phyloP scores from a whole-genome alignment of 1,140 invertebrate species.

The Ylistrum balloti region DNA sequence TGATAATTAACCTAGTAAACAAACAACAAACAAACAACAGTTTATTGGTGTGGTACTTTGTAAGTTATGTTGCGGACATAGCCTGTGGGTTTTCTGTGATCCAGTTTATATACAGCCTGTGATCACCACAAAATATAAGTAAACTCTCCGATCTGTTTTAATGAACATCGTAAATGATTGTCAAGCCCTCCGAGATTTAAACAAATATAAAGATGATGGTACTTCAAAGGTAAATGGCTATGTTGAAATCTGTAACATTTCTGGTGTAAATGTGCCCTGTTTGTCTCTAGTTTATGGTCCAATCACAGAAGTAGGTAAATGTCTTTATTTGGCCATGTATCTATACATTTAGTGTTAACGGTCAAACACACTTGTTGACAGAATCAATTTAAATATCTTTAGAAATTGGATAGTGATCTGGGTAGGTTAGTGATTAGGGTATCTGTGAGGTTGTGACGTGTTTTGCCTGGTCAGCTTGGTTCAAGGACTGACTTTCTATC shows the following conservation, averaged over 20 bases:
- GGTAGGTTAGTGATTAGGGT: not conserved
- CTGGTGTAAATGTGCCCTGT: not conserved
- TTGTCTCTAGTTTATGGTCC: not conserved
- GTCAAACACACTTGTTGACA: not conserved
- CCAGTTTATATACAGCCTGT: not conserved
- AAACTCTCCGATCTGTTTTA: not conserved
- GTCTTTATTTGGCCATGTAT: constrained; percentile 12
- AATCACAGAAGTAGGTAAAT: constrained; percentile 10
- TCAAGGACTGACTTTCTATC: no score
- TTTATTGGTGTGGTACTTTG: no score
- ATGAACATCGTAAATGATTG: constrained; percentile 28
- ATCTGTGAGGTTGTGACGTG: not conserved
- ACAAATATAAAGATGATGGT: constrained; percentile 18
- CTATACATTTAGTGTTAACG: constrained; percentile 23
- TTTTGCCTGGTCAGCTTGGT: not conserved
- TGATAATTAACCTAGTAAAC: no score
- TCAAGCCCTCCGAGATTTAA: not conserved
- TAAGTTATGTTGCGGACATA: not conserved
- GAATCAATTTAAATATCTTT: constrained; percentile 40
- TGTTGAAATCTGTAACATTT: not conserved
- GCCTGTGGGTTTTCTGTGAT: not conserved
- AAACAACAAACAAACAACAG: no score
- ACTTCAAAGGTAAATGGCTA: not conserved
- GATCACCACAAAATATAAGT: not conserved
- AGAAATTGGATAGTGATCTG: constrained; percentile 25